phyloP scores from a whole-genome alignment of 2,888 invertebrate genomes.

The Apodemia mormo region DNA sequence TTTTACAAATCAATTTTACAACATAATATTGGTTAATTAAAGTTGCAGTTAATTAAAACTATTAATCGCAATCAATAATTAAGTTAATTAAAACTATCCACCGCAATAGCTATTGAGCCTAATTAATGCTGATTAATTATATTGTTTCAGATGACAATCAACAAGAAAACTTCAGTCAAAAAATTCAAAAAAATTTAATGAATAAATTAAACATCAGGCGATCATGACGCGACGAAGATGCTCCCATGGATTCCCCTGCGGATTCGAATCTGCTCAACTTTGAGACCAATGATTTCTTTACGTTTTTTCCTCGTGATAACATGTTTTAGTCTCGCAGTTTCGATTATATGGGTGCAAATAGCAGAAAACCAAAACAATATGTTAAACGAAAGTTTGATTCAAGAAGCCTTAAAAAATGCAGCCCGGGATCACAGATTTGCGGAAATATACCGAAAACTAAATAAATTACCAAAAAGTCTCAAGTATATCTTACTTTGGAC shows the following conservation, averaged over 20 bases:
- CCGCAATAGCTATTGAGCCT: not conserved
- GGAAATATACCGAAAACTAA: slow-evolving; percentile 56
- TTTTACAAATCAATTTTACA: not conserved
- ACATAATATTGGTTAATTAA: not conserved
- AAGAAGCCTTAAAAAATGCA: slow-evolving; percentile 58
- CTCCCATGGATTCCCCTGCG: not conserved
- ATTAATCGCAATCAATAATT: not conserved
- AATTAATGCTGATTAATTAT: not conserved
- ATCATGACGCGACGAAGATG: slow-evolving; percentile 10
- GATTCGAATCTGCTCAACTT: not conserved
- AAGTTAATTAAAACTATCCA: not conserved
- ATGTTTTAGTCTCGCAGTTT: slow-evolving; percentile 48
- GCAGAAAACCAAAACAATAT: slow-evolving; percentile 38
- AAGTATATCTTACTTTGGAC: slow-evolving; percentile 69
- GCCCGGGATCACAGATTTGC: slow-evolving; percentile 56
- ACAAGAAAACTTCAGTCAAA: not conserved
- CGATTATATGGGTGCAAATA: slow-evolving; percentile 53
- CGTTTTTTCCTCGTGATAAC: slow-evolving; percentile 52
- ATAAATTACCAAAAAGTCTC: slow-evolving; percentile 49
- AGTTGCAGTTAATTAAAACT: not conserved
- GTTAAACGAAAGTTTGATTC: slow-evolving; percentile 45
- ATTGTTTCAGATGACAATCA: not conserved
- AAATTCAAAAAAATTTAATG: not conserved
- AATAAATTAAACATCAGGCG: not conserved
- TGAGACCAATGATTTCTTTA: slow-evolving; percentile 48